Percentiles rank a stretch among this genome's conserved stretches.
phyloP scores from a whole-genome alignment of 2,113 vertebrate species.

The Diglossa brunneiventris region DNA sequence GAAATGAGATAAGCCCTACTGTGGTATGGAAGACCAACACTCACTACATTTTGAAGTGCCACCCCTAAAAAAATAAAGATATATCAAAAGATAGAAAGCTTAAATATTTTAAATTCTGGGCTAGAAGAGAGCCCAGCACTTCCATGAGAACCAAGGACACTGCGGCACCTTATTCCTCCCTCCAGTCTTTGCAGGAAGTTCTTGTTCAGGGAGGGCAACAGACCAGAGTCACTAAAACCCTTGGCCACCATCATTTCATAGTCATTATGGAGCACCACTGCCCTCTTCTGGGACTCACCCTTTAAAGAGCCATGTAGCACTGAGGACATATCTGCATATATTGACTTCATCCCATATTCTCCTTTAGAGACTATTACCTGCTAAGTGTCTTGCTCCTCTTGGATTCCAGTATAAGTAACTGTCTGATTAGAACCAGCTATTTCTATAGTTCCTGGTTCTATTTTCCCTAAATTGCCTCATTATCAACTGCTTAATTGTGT shows the following conservation, averaged over 20 bases:
- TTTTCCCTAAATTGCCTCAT: neutral
- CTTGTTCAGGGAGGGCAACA: neutral
- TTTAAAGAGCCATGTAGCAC: too few relatives aligned
- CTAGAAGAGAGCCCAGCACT: neutral
- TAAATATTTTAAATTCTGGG: neutral
- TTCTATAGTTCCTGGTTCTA: neutral
- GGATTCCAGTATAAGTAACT: neutral
- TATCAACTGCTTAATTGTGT: neutral
- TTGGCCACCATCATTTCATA: neutral
- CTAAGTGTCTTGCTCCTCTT: neutral
- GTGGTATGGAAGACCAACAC: neutral
- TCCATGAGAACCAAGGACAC: neutral
- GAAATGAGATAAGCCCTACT: neutral
- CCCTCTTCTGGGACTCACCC: conserved; percentile 35
- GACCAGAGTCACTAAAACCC: neutral
- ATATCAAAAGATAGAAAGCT: neutral
- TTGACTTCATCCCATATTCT: neutral
- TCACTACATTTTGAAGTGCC: neutral
- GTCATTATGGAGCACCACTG: conserved; percentile 3
- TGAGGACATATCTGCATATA: neutral
- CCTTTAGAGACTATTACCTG: neutral
- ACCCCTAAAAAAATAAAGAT: neutral
- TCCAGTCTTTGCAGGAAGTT: neutral
- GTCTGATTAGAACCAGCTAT: neutral
- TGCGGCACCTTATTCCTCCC: fast-evolving